Evolutionary conservation across 2,888 invertebrate genomes (phyloP).

Genomic region (Chrysolina americana): DNA sequence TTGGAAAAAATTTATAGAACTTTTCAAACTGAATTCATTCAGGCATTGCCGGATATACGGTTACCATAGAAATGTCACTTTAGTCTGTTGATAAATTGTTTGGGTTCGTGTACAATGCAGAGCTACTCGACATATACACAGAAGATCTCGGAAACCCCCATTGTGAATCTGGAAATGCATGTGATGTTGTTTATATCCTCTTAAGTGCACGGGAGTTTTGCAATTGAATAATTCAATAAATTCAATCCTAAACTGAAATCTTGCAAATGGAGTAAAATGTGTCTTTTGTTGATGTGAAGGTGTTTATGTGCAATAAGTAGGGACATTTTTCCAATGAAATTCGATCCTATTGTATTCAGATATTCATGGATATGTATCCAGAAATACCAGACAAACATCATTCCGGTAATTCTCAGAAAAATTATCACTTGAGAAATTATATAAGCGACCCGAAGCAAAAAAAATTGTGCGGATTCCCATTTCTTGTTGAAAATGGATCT

Average conservation of each 20-base stretch:
- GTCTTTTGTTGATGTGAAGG: no score
- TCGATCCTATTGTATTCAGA: no score
- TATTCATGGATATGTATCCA: no score
- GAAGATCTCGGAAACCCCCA: neutral
- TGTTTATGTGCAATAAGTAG: no score
- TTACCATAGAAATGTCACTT: neutral
- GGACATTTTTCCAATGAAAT: no score
- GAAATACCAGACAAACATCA: no score
- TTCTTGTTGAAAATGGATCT: no score
- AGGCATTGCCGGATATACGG: neutral
- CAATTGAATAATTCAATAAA: neutral
- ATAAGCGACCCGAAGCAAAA: no score
- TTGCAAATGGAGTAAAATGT: no score
- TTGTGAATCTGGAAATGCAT: slow-evolving; percentile 5
- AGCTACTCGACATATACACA: neutral
- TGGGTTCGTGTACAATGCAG: neutral
- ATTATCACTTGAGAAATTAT: no score
- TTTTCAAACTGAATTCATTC: neutral
- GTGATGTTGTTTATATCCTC: neutral
- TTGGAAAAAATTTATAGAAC: neutral
- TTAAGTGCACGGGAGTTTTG: neutral
- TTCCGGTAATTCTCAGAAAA: no score
- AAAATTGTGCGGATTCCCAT: no score
- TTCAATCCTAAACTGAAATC: neutral
- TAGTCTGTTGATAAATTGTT: neutral